A percentile compares a stretch with the other conserved stretches of the same genome.
Evolutionary conservation across 2,113 vertebrate genomes (phyloP).

Genomic region (Hiodon tergisus): DNA sequence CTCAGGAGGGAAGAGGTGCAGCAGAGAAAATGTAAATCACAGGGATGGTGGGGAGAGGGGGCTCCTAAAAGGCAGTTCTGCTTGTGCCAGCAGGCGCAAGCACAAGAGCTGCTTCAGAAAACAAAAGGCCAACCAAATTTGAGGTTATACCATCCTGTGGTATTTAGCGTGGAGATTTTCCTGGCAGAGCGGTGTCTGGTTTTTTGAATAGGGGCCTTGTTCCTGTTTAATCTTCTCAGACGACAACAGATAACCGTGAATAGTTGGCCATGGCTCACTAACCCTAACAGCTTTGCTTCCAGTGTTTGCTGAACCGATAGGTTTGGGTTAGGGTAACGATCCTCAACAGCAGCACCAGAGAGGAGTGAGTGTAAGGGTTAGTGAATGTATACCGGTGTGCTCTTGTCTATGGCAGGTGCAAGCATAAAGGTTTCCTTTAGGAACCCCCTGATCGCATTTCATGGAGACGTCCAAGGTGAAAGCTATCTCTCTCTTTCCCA

Average conservation of each 20-base stretch:
- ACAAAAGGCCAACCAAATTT: slow-evolving; percentile 59
- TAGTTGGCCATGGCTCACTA: not conserved
- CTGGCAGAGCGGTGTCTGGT: slow-evolving; percentile 43
- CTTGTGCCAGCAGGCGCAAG: slow-evolving; percentile 18
- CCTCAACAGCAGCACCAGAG: not conserved
- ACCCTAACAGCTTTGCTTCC: not conserved
- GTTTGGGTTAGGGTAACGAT: not conserved
- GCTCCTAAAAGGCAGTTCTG: slow-evolving; percentile 24
- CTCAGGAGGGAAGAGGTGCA: not conserved
- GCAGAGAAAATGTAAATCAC: not conserved
- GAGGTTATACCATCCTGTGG: slow-evolving; percentile 55
- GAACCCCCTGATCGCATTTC: too few species aligned
- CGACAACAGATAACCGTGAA: slow-evolving; percentile 1
- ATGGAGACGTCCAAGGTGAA: too few species aligned
- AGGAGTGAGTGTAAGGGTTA: not conserved
- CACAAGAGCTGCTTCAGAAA: slow-evolving; percentile 37
- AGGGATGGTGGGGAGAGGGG: not conserved
- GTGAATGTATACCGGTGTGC: too few species aligned
- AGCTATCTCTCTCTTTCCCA: too few species aligned
- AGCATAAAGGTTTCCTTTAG: too few species aligned
- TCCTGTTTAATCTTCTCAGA: slow-evolving; percentile 42
- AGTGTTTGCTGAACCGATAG: not conserved
- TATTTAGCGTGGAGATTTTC: slow-evolving; percentile 54
- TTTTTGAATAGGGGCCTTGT: slow-evolving; percentile 46
- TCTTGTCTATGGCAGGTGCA: too few species aligned